These are phyloP conservation scores for Aphelenchoides besseyi DNA, from an alignment of 1,140 invertebrate genomes.

Conservation along the genomic window DNA sequence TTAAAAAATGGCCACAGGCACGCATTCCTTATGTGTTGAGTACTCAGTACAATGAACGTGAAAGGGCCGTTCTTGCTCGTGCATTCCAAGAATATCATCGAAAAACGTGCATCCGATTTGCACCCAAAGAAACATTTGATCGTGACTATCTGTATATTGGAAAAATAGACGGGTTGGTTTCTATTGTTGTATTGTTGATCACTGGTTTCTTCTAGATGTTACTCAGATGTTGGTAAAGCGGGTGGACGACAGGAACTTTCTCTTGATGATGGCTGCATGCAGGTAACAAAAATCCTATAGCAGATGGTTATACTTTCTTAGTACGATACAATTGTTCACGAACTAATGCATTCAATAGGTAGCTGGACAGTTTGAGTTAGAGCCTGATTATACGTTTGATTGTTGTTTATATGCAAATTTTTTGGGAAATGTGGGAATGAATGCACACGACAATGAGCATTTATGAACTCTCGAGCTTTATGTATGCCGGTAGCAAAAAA, in stretches of 20 bases:
- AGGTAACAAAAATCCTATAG: too few species aligned
- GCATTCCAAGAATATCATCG: constrained; percentile 66
- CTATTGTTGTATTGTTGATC: constrained; percentile 2
- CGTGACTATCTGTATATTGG: constrained; percentile 67
- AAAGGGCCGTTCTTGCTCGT: constrained; percentile 56
- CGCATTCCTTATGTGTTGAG: constrained; percentile 60
- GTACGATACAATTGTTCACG: constrained; percentile 66
- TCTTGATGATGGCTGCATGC: constrained; percentile 59
- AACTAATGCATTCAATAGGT: constrained; percentile 71
- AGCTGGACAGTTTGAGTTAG: constrained; percentile 66
- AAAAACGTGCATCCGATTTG: constrained; percentile 69
- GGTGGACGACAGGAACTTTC: constrained; percentile 61
- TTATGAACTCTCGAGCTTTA: too few species aligned
- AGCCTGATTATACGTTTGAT: too few species aligned
- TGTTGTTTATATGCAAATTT: too few species aligned
- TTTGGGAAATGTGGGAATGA: too few species aligned
- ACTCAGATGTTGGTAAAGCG: constrained; percentile 60
- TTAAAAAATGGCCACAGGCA: constrained; percentile 61
- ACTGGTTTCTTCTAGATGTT: constrained; percentile 47
- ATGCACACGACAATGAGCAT: too few species aligned
- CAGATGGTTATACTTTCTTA: constrained; percentile 26
- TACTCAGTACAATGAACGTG: constrained; percentile 56
- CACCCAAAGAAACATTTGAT: constrained; percentile 65
- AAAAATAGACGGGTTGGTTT: constrained; percentile 59
- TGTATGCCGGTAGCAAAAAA: too few species aligned